phyloP scores from a whole-genome alignment of 2,888 invertebrate species.

The Drosophila algonquin region DNA sequence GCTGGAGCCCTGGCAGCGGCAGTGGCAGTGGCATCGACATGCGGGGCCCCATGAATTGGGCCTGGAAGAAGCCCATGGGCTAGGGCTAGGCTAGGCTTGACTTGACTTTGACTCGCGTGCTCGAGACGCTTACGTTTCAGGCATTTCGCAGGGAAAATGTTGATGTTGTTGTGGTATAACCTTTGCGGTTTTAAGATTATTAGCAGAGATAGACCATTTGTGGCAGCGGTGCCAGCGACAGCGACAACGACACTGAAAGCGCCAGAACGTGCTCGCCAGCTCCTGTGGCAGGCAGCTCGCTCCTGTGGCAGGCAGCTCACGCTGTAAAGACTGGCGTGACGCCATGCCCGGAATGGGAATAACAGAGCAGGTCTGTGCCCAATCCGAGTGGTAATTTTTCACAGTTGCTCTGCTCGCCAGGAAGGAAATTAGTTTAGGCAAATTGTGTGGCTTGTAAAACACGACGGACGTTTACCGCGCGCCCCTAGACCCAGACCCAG shows the following conservation, averaged over 20 bases:
- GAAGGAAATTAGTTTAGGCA: slow-evolving; percentile 83
- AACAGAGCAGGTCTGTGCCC: slow-evolving; percentile 17
- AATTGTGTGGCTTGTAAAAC: slow-evolving; percentile 81
- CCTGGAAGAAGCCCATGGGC: slow-evolving; percentile 1
- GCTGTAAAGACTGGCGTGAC: slow-evolving; percentile 38
- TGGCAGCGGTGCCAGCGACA: slow-evolving; percentile 44
- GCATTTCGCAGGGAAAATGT: slow-evolving; percentile 51
- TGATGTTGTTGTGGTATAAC: slow-evolving; percentile 46
- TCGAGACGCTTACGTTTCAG: slow-evolving; percentile 70
- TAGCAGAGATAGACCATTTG: slow-evolving; percentile 76
- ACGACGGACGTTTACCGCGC: slow-evolving; percentile 67
- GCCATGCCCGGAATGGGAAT: slow-evolving; percentile 22
- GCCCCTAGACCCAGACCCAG: background rate
- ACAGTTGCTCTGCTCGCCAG: slow-evolving; percentile 55
- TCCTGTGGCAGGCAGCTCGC: slow-evolving; percentile 3
- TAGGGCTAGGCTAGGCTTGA: background rate
- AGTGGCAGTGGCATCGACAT: slow-evolving; percentile 35
- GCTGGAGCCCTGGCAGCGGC: slow-evolving; percentile 66
- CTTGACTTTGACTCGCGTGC: slow-evolving; percentile 62
- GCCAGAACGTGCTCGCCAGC: slow-evolving; percentile 30
- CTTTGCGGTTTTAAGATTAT: slow-evolving; percentile 77
- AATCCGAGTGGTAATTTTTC: slow-evolving; percentile 66
- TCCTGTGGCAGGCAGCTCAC: slow-evolving; percentile 2
- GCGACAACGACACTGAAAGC: slow-evolving; percentile 47
- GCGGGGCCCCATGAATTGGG: slow-evolving; percentile 14